phyloP scores from a whole-genome alignment of 2,797 vertebrate genomes.

The Myripristis murdjan region DNA sequence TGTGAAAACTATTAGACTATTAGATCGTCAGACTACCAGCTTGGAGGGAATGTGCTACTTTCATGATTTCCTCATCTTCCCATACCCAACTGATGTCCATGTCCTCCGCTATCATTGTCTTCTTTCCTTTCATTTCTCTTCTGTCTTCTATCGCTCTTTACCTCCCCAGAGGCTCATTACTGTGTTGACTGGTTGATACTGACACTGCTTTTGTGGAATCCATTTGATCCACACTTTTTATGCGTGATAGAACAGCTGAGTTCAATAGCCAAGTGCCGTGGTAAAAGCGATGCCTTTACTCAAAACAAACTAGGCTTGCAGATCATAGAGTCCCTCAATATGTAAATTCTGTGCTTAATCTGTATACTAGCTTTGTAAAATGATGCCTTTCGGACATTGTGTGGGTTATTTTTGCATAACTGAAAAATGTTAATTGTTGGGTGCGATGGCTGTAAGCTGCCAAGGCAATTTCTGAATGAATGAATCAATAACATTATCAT shows the following conservation, averaged over 20 bases:
- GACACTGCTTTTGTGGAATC: constrained; percentile 44
- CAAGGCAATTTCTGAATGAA: constrained; percentile 4
- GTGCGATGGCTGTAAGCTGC: constrained; percentile 30
- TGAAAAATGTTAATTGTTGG: no score
- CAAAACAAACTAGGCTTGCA: constrained; percentile 44
- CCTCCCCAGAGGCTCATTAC: constrained; percentile 63
- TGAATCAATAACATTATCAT: no score
- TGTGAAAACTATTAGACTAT: constrained; percentile 16
- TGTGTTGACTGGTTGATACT: constrained; percentile 50
- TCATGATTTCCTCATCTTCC: constrained; percentile 5
- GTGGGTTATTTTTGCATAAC: no score
- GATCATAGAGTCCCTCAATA: constrained; percentile 57
- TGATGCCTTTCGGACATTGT: constrained; percentile 66
- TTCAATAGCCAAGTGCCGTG: constrained; percentile 10
- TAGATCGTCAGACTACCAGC: no score
- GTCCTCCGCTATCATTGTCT: constrained; percentile 25
- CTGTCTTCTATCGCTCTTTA: constrained; percentile 42
- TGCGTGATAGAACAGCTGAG: constrained; percentile 49
- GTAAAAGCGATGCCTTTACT: constrained; percentile 23
- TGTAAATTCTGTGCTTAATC: constrained; percentile 40
- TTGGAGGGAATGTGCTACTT: no score
- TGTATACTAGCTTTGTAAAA: constrained; percentile 56
- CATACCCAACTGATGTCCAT: constrained; percentile 17
- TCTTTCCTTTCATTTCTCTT: constrained; percentile 39
- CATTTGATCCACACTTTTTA: constrained; percentile 45